These are phyloP conservation scores for Diplodus puntazzo DNA, from an alignment of 2,797 vertebrate genomes.

Conservation along the genomic window DNA sequence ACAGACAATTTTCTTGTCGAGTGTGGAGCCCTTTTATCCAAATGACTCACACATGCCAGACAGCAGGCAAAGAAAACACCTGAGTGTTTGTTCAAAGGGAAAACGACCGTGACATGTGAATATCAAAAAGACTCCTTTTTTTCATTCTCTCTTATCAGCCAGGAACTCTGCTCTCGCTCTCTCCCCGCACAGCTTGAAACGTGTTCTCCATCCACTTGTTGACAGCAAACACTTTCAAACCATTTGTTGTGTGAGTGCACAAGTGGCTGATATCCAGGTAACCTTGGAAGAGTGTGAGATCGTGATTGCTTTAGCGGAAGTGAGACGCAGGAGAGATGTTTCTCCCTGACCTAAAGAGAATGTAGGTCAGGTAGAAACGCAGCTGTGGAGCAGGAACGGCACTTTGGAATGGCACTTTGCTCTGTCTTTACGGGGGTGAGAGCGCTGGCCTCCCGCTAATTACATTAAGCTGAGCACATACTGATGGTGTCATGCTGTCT, in stretches of 20 bases:
- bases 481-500: slow-evolving; percentile 59
- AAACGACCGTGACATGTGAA: slow-evolving; percentile 25
- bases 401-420: slow-evolving; percentile 19
- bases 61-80: slow-evolving; percentile 43
- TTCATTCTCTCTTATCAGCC: slow-evolving; percentile 26
- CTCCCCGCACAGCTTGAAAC: slow-evolving; percentile 26
- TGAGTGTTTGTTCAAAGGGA: slow-evolving; percentile 32
- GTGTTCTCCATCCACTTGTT: slow-evolving; percentile 32
- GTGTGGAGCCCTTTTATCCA: not conserved
- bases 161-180: slow-evolving; percentile 19
- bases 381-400: slow-evolving; percentile 32
- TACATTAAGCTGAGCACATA: slow-evolving; percentile 36
- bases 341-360: slow-evolving; percentile 31
- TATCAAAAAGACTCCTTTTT: slow-evolving; percentile 16
- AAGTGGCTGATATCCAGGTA: slow-evolving; percentile 43
- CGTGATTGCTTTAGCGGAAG: slow-evolving; percentile 29
- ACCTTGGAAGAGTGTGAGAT: slow-evolving; percentile 20
- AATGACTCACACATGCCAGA: slow-evolving; percentile 22
- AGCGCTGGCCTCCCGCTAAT: slow-evolving; percentile 41
- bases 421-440: slow-evolving; percentile 18
- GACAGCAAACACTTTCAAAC: slow-evolving; percentile 35
- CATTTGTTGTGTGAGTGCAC: slow-evolving; percentile 40
- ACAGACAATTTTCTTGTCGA: not conserved
- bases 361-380: slow-evolving; percentile 63
- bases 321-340: slow-evolving; percentile 8